These are phyloP conservation scores for Palythoa caribaeorum DNA, from an alignment of 92 coral and sea anemone genomes.

Conservation along the genomic window DNA sequence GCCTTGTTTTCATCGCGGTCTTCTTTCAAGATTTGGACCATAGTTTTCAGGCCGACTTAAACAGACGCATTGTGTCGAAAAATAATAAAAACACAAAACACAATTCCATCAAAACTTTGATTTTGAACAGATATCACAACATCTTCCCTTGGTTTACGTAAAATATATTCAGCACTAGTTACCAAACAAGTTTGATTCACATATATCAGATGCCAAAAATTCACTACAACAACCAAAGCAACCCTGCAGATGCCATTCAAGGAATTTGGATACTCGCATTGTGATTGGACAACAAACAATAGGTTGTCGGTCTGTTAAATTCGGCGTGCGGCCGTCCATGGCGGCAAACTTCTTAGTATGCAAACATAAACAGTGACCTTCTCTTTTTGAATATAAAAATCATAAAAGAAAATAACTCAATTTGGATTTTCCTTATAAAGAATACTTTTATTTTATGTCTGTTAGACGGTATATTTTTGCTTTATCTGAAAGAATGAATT, in stretches of 20 bases:
- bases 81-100: not conserved
- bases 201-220: conserved; percentile 49
- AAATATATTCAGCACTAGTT: conserved; percentile 19
- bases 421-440: not conserved
- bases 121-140: conserved; percentile 17
- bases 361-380: conserved; percentile 22
- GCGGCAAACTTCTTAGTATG: conserved; percentile 6
- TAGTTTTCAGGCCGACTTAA: conserved; percentile 3
- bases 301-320: conserved; percentile 20
- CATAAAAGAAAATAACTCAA: not conserved
- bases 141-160: conserved; percentile 1
- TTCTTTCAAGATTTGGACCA: conserved; percentile 43
- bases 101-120: conserved; percentile 10
- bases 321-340: not conserved
- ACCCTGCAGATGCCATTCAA: conserved; percentile 54
- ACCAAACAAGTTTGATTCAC: not conserved
- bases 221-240: conserved; percentile 52
- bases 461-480: not conserved
- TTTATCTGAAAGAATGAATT: not conserved
- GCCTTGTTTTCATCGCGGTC: conserved; percentile 38
- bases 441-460: not conserved
- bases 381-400: not conserved
- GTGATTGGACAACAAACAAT: conserved; percentile 45
- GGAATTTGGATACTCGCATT: conserved; percentile 36
- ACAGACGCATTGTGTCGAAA: conserved; percentile 4